phyloP scores from a whole-genome alignment of 1,140 invertebrate genomes.

The Calephelis virginiensis region DNA sequence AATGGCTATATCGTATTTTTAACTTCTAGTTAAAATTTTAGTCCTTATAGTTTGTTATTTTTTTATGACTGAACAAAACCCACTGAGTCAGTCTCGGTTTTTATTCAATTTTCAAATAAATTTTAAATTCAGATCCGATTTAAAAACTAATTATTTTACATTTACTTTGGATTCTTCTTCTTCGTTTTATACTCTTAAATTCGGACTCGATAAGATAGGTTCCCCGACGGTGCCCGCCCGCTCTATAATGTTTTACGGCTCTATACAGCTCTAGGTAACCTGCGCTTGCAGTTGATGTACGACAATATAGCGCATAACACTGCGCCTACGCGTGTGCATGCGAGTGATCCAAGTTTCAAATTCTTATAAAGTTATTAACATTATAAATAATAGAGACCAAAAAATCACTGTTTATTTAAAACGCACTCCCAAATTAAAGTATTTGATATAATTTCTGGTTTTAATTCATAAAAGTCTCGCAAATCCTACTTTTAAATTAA shows the following conservation, averaged over 20 bases:
- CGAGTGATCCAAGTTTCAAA: neutral
- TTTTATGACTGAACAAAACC: too few species aligned
- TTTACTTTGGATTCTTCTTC: too few species aligned
- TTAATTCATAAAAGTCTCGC: neutral
- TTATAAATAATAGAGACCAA: neutral
- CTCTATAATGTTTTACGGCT: neutral
- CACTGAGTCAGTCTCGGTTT: too few species aligned
- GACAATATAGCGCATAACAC: constrained; percentile 37
- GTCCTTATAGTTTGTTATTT: too few species aligned
- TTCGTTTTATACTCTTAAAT: too few species aligned
- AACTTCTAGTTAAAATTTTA: too few species aligned
- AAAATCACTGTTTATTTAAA: neutral
- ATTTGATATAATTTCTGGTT: neutral
- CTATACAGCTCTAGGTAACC: neutral
- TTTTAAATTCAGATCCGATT: too few species aligned
- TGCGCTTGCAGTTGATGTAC: constrained; percentile 42
- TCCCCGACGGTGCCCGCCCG: too few species aligned
- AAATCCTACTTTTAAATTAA: constrained; percentile 2
- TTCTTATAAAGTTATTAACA: neutral
- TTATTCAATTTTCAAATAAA: too few species aligned
- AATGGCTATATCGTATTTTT: too few species aligned
- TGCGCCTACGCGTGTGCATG: constrained; percentile 32
- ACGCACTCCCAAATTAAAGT: neutral
- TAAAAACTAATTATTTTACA: too few species aligned
- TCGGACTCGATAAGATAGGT: too few species aligned